Base-by-base conservation (phyloP, 1,140 invertebrate species). In the Magallana gigas region DNA sequence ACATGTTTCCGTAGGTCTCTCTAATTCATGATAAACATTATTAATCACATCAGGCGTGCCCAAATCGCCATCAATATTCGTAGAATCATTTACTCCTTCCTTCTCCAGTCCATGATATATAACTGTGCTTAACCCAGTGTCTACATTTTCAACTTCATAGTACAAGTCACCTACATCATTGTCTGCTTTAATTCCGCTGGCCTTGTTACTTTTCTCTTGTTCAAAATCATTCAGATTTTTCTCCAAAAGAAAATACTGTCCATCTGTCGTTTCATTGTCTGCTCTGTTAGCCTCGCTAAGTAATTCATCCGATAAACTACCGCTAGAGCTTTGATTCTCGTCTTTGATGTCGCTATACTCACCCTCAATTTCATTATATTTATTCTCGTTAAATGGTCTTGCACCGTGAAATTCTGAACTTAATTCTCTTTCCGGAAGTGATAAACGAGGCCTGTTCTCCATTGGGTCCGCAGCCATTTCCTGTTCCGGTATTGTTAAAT, bases 191-290 rank as follows among this genome's bases (percentile, higher is more conserved):
- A 18, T 18, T 18, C 8, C n/a, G 8, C 0, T 7, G 23, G 5
- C 9, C 36, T 76, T 29, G 12, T 12, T 62, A n/a, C 68, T 76
- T 29, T 76, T 29, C 9, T 36, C 36, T 12, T 8, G 8, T 12
- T 76, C 36, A 76, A 76, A 76, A 76, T 11, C 8, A 12, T 8
- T 76, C 18, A 76, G 23, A 2, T 76, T 76, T 48, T 48, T 76
- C 36, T 76, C 68, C 23, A 76, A 76, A 29, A 76, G 23, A 76
- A 76, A 76, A 76, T 76, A 76, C 29, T 76, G 68, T 29, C 18
- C 23, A 9, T 76, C 68, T 76, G 18, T 8, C 36, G 18, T 29
- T 4, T 29, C 68, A 9, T 23, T 9, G 23, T 29, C 23, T 29
- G 18, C 11, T 18, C 68, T 36, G 8, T 11, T 76, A 11, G 68